These are phyloP conservation scores for Auanema freiburgensis DNA, from an alignment of 2,888 invertebrate genomes.

Conservation along the genomic window DNA sequence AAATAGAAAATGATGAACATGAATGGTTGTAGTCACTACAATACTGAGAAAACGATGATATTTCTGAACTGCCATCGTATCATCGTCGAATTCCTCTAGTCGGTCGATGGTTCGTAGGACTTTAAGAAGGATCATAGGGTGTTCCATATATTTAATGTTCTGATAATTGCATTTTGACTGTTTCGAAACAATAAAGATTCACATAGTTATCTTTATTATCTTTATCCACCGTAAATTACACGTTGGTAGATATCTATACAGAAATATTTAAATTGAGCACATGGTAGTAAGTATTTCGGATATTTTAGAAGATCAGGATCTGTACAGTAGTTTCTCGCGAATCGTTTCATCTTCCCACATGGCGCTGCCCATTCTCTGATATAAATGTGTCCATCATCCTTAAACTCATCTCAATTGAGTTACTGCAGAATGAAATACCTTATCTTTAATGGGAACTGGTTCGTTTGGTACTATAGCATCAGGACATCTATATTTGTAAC, in stretches of 20 bases:
- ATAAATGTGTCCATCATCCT: slow-evolving; percentile 42
- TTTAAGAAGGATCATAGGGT: neutral
- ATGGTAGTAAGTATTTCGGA: slow-evolving; percentile 32
- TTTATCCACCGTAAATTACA: slow-evolving; percentile 25
- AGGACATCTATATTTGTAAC: slow-evolving; percentile 41
- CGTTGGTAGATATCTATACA: slow-evolving; percentile 39
- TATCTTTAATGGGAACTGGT: slow-evolving; percentile 32
- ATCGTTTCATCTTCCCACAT: slow-evolving; percentile 30
- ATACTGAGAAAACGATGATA: too few relatives aligned
- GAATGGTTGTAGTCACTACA: too few relatives aligned
- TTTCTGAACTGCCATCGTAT: too few relatives aligned
- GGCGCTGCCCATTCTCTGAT: slow-evolving; percentile 36
- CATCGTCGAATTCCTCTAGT: too few relatives aligned
- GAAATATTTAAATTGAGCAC: slow-evolving; percentile 34
- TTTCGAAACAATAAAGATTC: neutral
- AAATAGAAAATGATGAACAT: too few relatives aligned
- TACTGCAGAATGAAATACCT: slow-evolving; percentile 6
- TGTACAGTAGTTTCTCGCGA: slow-evolving; percentile 41
- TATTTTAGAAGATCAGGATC: slow-evolving; percentile 39
- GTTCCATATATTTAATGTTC: neutral
- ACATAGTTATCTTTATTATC: neutral
- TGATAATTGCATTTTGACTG: neutral
- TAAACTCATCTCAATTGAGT: neutral
- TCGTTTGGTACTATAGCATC: slow-evolving; percentile 28
- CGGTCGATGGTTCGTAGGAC: too few relatives aligned